Evolutionary conservation across 2,113 vertebrate genomes (phyloP), one percentile per base, ranked within the genome.

Genomic region (Erinaceus europaeus): DNA sequence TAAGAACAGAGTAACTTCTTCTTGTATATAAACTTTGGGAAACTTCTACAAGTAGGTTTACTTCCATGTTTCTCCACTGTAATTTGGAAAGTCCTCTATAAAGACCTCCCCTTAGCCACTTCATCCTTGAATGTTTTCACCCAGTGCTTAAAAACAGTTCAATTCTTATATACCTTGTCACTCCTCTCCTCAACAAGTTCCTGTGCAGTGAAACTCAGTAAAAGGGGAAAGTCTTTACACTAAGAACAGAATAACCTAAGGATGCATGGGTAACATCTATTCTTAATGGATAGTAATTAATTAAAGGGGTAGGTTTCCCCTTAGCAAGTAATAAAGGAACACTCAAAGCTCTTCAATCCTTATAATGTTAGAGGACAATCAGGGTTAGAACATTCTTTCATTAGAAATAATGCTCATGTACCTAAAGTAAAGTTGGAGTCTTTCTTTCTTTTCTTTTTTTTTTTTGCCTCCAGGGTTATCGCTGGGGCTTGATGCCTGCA

Each of bases 1-100:
- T 13, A 55, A 84, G 89, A 93, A 69, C 10, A 81, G 42, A 69
- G 34, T 53, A 12, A 55, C 8, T 86, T n/a, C n/a, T 83, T 61
- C 29, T 72, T 84, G 14, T 62, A 32, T 62, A 36, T 77, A 64
- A 86, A 81, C 42, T 81, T 86, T 34, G 17, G 42, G 75, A 84
- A 91, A 50, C 52, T 90, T 67, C 25, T 29, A 53, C 52, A 34
- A 48, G 4, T 61, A 8, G 50, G 12, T 74, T 73, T 53, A 8
- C 23, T 69, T 87, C 55, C 10, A 36, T 21, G 12, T 21, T 0
- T 46, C 10, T 2, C 40, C 17, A 32, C 40, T 90, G 0, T 77
- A 59, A 84, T 86, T 91, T 64, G 61, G 46, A 75, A 88, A 15
- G 0, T 55, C 36, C 5, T 46, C 57, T 65, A 0, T 5, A 69